These are phyloP conservation scores for Chiroxiphia lanceolata DNA, from an alignment of 2,797 vertebrate genomes.

Conservation along the genomic window DNA sequence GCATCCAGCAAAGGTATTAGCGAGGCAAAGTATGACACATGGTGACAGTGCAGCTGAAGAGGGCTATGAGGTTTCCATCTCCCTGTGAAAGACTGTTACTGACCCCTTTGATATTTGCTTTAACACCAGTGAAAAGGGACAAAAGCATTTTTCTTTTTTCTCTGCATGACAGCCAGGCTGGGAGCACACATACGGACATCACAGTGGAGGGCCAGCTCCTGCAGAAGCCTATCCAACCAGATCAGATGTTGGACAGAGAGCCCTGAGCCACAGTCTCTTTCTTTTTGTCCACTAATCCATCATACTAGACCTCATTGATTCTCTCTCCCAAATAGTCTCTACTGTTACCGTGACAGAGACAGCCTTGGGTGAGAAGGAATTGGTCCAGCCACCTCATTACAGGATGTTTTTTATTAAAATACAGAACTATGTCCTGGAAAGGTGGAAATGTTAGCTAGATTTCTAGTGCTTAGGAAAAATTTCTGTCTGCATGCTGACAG, in stretches of 20 bases:
- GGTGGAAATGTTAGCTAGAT: background rate
- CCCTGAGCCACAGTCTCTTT: background rate
- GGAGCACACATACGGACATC: background rate
- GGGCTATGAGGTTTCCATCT: background rate
- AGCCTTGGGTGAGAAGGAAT: background rate
- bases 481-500: background rate
- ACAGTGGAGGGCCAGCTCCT: background rate
- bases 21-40: background rate
- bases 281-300: background rate
- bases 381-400: background rate
- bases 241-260: background rate
- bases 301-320: background rate
- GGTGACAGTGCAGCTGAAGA: slow-evolving; percentile 34
- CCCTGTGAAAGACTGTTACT: background rate
- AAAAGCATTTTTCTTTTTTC: background rate
- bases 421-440: background rate
- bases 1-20: slow-evolving; percentile 28
- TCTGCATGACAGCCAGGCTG: background rate
- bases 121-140: slow-evolving; percentile 18
- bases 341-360: background rate
- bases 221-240: background rate
- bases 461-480: background rate
- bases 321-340: background rate
- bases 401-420: background rate
- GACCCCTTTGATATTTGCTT: background rate